A percentile compares a stretch with the other conserved stretches of the same genome.
phyloP scores from a whole-genome alignment of 2,888 invertebrate species.

The Drosophila trichaetosa region DNA sequence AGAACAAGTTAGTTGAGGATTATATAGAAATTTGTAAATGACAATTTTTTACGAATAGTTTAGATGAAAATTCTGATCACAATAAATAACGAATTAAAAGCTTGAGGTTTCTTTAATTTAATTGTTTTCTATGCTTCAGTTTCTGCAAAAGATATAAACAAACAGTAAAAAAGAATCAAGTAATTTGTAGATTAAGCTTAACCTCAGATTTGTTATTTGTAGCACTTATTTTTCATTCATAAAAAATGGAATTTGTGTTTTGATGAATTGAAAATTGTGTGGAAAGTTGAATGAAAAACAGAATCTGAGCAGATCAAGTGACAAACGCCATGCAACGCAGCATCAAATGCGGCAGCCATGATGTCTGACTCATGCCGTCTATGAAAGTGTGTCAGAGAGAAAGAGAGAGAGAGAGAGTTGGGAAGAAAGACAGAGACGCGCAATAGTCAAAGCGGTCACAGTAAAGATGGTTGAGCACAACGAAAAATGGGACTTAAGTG shows the following conservation, averaged over 20 bases:
- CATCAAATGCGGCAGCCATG: slow-evolving; percentile 50
- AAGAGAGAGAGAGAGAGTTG: background rate
- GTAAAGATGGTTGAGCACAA: slow-evolving; percentile 56
- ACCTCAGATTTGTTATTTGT: background rate
- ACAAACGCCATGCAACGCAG: slow-evolving; percentile 24
- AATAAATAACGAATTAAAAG: too few relatives aligned
- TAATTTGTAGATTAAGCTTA: background rate
- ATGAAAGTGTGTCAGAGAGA: slow-evolving; percentile 16
- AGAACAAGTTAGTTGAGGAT: background rate
- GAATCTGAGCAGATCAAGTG: slow-evolving; percentile 1
- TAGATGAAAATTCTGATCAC: background rate
- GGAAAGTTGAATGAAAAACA: background rate
- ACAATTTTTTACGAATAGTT: background rate
- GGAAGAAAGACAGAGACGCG: slow-evolving; percentile 2
- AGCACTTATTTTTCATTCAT: background rate
- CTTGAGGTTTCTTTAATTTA: too few relatives aligned
- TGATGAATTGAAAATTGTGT: background rate
- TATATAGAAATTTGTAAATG: background rate
- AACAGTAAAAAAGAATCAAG: background rate
- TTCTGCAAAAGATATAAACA: background rate
- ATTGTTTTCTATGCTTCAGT: too few relatives aligned
- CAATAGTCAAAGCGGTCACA: slow-evolving; percentile 18
- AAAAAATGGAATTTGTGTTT: background rate
- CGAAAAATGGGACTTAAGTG: slow-evolving; percentile 36
- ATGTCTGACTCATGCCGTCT: slow-evolving; percentile 28